Base-by-base conservation (phyloP, 2,888 invertebrate genomes). In the Hoplodrina ambigua region DNA sequence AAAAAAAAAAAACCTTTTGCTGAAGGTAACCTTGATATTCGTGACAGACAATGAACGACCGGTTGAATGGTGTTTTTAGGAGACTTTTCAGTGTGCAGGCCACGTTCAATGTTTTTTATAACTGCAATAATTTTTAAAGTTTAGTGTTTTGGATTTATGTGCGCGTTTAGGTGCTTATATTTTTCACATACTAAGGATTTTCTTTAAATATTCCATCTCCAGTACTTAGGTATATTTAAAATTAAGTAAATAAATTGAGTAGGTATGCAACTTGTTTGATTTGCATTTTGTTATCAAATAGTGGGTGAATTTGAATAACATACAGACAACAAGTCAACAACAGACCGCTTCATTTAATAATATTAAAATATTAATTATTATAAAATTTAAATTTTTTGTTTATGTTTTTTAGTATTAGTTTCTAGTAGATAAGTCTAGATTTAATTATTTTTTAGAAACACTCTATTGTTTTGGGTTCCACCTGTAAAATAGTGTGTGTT, bases 1-100 rank as follows among this genome's bases (percentile, higher is more conserved):
- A 13, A 13, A 13, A 15, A 33, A 20, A 19, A 15, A 19, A 20
- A 11, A 46, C 57, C 15, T 25, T 10, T 15, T 60, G 30, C 2
- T 57, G 0, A n/a, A n/a, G n/a, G n/a, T 57, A 72, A 72, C 65
- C 65, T 72, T 78, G 73, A n/a, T 56, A 37, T 49, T 50, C 17
- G 46, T 56, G 52, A 59, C 60, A 57, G 52, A 59, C 60, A 57
- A 37, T 33, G 20, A 70, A 57, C 60, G 49, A 41, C 50, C 25
- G 15, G 17, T 19, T 15, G 25, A n/a, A 25, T 70, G 53, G 49
- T 52, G 49, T 52, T 53, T 30, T 41, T 19, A 20, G 2, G 17
- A 53, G 20, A 71, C 53, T 58, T 13, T 7, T 13, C 6, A 30
- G 58, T 49, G n/a, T 70, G 41, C 58, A 57, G 17, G 19, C 56